A percentile compares a stretch with the other conserved stretches of the same genome.
These are phyloP conservation scores for Andrena marginata DNA, from an alignment of 2,888 invertebrate genomes.

Conservation along the genomic window DNA sequence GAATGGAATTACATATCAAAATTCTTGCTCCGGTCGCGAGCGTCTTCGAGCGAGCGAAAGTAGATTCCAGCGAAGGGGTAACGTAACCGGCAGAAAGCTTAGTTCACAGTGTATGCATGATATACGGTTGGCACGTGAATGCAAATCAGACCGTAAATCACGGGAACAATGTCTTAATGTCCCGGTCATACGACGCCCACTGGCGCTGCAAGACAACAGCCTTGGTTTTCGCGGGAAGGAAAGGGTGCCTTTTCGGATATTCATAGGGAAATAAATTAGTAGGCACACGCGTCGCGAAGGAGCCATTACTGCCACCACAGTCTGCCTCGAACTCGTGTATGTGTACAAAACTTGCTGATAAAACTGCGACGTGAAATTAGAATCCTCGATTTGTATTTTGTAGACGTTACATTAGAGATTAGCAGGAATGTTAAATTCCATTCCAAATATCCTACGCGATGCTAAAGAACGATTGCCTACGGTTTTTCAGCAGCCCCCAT, in stretches of 20 bases:
- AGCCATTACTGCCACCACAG: constrained; percentile 62
- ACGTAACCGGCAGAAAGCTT: constrained; percentile 59
- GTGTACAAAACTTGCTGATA: constrained; percentile 8
- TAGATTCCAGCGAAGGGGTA: constrained; percentile 51
- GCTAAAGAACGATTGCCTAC: neutral
- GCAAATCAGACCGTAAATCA: constrained; percentile 85
- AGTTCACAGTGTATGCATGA: constrained; percentile 82
- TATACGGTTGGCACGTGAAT: constrained; percentile 84
- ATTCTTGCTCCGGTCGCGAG: constrained; percentile 22
- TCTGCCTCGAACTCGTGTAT: constrained; percentile 2
- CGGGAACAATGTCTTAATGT: constrained; percentile 85
- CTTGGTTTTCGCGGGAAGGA: constrained; percentile 71
- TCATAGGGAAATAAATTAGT: constrained; percentile 85
- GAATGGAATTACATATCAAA: constrained; percentile 7
- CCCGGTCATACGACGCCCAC: constrained; percentile 85
- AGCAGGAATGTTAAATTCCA: neutral
- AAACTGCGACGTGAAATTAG: constrained; percentile 1
- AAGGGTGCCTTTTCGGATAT: constrained; percentile 77
- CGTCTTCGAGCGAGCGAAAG: constrained; percentile 38
- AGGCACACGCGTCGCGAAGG: constrained; percentile 73
- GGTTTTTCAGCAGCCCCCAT: constrained; percentile 20
- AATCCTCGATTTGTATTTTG: neutral
- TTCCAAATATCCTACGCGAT: neutral
- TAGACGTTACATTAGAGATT: neutral
- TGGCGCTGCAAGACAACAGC: constrained; percentile 83